phyloP scores from a whole-genome alignment of 2,113 vertebrate genomes.

The Larimichthys polyactis region DNA sequence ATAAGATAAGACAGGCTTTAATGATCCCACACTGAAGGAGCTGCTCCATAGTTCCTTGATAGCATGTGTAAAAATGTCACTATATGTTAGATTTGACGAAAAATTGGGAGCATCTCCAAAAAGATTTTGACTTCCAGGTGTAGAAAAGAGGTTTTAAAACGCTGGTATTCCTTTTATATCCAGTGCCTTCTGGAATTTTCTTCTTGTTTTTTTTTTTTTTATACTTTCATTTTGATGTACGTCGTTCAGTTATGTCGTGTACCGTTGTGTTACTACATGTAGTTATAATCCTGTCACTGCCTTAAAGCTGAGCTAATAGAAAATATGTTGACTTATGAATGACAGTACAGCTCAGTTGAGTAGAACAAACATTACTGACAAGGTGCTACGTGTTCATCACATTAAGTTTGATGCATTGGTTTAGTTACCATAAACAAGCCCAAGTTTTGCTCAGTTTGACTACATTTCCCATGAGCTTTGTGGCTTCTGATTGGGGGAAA shows the following conservation, averaged over 20 bases:
- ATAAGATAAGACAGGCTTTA: no score
- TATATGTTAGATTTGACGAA: background rate
- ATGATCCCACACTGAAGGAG: no score
- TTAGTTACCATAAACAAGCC: background rate
- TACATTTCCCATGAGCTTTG: background rate
- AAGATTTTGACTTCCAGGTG: constrained; percentile 2
- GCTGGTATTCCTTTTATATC: constrained; percentile 52
- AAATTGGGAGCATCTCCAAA: background rate
- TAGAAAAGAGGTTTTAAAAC: constrained; percentile 45
- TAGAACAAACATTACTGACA: background rate
- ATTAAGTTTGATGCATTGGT: background rate
- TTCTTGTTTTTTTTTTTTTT: constrained; percentile 34
- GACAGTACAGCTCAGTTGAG: background rate
- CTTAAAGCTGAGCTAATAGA: constrained; percentile 32
- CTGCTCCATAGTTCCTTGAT: background rate
- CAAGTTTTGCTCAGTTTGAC: background rate
- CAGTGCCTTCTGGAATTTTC: constrained; percentile 60
- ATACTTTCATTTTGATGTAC: constrained; percentile 48
- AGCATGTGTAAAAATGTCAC: background rate
- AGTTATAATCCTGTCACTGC: constrained; percentile 37
- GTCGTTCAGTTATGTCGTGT: constrained; percentile 64
- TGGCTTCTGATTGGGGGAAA: background rate
- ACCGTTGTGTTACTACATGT: constrained; percentile 53
- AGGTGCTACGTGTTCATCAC: background rate
- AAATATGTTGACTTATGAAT: background rate